Base-by-base conservation (phyloP, 2,888 invertebrate species). In the Rotaria sp. region DNA sequence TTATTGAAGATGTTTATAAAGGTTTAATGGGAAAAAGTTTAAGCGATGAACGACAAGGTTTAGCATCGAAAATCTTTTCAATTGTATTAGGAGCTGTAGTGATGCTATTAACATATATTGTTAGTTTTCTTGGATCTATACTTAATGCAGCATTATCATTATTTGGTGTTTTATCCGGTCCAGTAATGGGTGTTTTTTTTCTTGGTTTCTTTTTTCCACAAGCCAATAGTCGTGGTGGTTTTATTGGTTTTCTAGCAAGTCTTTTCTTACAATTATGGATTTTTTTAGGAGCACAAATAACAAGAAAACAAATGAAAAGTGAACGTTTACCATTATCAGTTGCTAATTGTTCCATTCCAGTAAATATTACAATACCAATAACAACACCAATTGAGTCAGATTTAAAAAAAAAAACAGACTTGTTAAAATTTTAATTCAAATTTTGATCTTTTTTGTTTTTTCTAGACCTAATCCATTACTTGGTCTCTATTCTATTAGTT, bases 401-500 rank as follows among this genome's bases (percentile, higher is more conserved):
- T 52, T 52, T 52, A 50, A 15, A 11, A 15, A 15, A 50, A 52
- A 24, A 52, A 21, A 35, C 5, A 59, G 5, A 1, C 26, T 2
- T 7, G 4, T 26, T 55, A 15, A 4, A 13, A 5, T 50, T 50
- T 10, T 50, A 50, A 2, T 15, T n/a, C n/a, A n/a, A n/a, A n/a
- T 50, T 57, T n/a, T 13, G 10, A 45, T 45, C 45, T 5, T 8
- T 45, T 45, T 57, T n/a, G n/a, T n/a, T n/a, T 41, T 18, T 35
- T 45, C 24, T 80, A 80, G 80, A 80, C 1, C 7, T 26, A 35
- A 80, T 45, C 41, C 80, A 45, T 80, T 80, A 85, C 18, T 55
- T 38, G 30, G 10, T n/a, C 18, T 89, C 88, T 88, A 90, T 89
- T 10, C 88, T 91, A 75, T 89, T 35, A 89, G 88, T 7, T 89